Base-by-base conservation (phyloP, 2,888 invertebrate species). In the Argyra leucocephala region DNA sequence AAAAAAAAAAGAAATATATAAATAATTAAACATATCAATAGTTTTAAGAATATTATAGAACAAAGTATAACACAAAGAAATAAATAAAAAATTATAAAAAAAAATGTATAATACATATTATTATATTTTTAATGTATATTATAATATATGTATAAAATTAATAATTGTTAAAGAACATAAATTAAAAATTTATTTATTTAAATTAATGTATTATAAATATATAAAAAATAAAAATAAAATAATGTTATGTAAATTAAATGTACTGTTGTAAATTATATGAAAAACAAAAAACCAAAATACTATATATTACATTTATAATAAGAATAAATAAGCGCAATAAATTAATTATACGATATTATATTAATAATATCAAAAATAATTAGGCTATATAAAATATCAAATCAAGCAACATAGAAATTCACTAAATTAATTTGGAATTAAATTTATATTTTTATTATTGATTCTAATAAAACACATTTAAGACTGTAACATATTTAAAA, bases 181-280 rank as follows among this genome's bases (percentile, higher is more conserved):
- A 48, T 31, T 7, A 31, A 37, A 37, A 15, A 37, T 37, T 48
- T 48, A 48, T 18, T 48, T n/a, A 48, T 48, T 18, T 18, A 48
- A 48, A 18, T 48, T n/a, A 48, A 48, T 48, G 31, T 48, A 48
- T 31, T 31, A 31, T 7, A 31, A 31, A 31, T 37, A 9, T 15
- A 37, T 37, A 9, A 15, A 37, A 37, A 15, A 48, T 18, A 48
- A 48, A 2, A 31, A 31, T 31, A 31, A 26, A 31, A 31, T 31
- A 31, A 31, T 48, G 48, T 48, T 48, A 48, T 48, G 18, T 48
- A 48, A 48, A 48, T 48, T n/a, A 48, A 48, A 48, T 48, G 48
- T 48, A n/a, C 18, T 48, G 48, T 48, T 48, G 48, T 48, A 48
- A 48, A 48, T 48, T 48, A 48, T 18, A 48, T 3, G 7, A 37